Percentiles rank a stretch among this genome's conserved stretches.
Conservation (phyloP, 2,797 vertebrate species). For the Agapornis canus region DNA sequence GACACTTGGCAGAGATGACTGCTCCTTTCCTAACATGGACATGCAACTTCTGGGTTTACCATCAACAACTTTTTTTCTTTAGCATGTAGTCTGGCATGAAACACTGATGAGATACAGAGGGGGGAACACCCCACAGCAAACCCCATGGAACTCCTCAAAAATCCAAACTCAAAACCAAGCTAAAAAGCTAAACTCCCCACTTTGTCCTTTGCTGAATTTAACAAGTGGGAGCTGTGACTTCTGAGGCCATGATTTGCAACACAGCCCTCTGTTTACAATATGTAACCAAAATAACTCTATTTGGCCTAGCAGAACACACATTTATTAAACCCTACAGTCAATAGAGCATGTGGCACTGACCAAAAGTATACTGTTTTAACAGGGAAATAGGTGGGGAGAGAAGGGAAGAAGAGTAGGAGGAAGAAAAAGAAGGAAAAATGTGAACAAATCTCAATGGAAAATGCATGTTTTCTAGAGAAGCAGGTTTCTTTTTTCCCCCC, state of each 20-base stretch:
- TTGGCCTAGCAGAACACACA: background rate
- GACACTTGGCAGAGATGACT: background rate
- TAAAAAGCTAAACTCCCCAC: background rate
- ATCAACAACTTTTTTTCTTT: background rate
- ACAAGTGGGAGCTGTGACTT: background rate
- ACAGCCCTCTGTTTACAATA: background rate
- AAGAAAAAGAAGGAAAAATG: background rate
- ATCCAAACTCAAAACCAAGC: background rate
- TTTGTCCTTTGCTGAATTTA: background rate
- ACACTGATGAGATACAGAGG: background rate
- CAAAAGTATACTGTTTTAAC: background rate
- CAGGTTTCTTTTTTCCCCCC: background rate
- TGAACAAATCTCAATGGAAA: background rate
- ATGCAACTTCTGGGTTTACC: background rate
- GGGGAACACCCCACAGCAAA: background rate
- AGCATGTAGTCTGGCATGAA: background rate
- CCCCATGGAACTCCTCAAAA: accelerated
- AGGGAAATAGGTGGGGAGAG: background rate
- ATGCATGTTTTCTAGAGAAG: background rate
- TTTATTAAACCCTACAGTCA: background rate
- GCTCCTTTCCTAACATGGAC: background rate
- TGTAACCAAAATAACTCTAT: background rate
- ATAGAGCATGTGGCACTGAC: accelerated
- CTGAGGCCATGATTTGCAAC: background rate
- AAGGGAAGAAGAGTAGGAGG: accelerated